Base-by-base conservation (phyloP, 1,140 invertebrate genomes). In the Drosophila miranda region DNA sequence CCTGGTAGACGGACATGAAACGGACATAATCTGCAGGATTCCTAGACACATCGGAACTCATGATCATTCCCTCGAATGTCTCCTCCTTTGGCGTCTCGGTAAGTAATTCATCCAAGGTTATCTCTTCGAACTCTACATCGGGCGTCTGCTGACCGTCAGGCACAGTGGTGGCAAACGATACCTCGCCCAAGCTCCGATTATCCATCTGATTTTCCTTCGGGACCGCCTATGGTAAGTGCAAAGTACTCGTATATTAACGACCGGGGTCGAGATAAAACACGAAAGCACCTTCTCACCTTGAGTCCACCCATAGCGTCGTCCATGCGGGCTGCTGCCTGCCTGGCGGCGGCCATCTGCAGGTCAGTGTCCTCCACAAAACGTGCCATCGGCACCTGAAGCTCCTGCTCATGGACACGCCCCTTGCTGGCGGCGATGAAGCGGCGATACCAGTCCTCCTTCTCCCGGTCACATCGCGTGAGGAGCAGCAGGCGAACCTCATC, bases 401-500 rank as follows among this genome's bases (percentile, higher is more conserved):
- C 87, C 46, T 76, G 79, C 21, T 91, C 89, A 28, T 91, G 74
- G 0, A 90, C 78, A 1, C 19, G 42, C 0, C 90, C 90, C 19
- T 57, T 72, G 48, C 86, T 91, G 42, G 89, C 90, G n/a, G 78
- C 53, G 0, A 49, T 13, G 34, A 91, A 91, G 28, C 90, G 86
- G 13, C 90, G 79, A 78, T 89, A 91, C 97, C 97, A 98, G 77
- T 97, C 95, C 92, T 98, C 97, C 90, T 98, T 98, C 76, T 98
- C 96, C 49, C 96, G 92, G 78, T 96, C 95, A 53, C 95, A 95
- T 64, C 97, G 92, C 3, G 96, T 94, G 92, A 98, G 98, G 51
- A 98, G 90, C 82, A 94, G 95, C 14, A 92, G 88, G 34, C 89
- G 76, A 43, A 86, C 76, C 60, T 91, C 90, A 75, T 91, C 90